These are phyloP conservation scores for Colletes collaris DNA, from an alignment of 2,888 invertebrate species.

Conservation along the genomic window DNA sequence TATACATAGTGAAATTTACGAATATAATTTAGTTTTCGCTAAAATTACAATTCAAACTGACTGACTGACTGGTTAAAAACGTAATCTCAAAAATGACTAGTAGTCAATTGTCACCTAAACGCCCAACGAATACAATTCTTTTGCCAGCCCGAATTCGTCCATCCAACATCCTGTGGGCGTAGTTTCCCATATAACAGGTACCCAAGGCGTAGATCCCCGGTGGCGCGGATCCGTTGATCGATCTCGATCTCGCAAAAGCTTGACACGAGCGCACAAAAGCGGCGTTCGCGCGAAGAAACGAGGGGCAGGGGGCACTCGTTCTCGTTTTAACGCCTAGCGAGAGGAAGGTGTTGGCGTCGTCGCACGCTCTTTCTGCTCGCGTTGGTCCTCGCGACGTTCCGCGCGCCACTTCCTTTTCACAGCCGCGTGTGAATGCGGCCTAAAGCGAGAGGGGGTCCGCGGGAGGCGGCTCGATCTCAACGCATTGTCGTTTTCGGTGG, in stretches of 20 bases:
- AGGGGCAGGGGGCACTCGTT: constrained; percentile 19
- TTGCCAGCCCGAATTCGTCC: not conserved
- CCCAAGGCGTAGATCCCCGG: not conserved
- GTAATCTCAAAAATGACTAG: no score
- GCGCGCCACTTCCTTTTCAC: constrained; percentile 75
- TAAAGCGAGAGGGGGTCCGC: constrained; percentile 51
- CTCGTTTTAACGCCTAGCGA: constrained; percentile 55
- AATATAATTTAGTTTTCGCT: no score
- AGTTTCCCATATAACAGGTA: constrained; percentile 30
- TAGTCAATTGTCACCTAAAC: no score
- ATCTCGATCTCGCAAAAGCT: constrained; percentile 49
- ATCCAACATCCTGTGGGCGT: constrained; percentile 1
- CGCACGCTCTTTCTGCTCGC: constrained; percentile 62
- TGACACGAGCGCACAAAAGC: constrained; percentile 52
- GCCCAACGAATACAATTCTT: no score
- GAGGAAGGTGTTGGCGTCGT: constrained; percentile 75
- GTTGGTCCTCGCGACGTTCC: constrained; percentile 49
- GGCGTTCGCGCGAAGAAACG: constrained; percentile 2
- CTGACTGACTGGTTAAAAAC: no score
- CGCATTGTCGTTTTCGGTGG: constrained; percentile 67
- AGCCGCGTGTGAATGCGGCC: constrained; percentile 77
- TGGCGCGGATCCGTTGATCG: constrained; percentile 37
- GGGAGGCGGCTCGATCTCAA: constrained; percentile 70
- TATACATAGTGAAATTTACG: no score
- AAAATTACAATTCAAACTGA: no score